Base-by-base conservation (phyloP, 35 echinoderm and acorn worm genomes). In the Strongylocentrotus purpuratus region DNA sequence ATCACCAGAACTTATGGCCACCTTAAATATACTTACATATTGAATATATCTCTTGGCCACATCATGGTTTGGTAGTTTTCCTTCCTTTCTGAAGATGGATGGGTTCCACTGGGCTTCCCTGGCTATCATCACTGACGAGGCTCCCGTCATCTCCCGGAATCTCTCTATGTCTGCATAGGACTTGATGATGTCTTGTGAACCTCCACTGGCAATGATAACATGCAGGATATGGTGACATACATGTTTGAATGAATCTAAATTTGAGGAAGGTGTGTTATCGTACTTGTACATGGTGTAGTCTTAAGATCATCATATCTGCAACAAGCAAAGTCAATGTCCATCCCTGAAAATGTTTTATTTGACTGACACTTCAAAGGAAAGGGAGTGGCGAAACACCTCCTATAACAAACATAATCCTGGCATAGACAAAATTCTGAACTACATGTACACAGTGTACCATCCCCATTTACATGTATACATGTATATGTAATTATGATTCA, bases 61-160 rank as follows among this genome's bases (percentile, higher is more conserved):
- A 33, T 95, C 94, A 0, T 95, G 92, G 35, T 88, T 85, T 3
- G 96, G 94, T 35, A 88, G 92, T 86, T 94, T 97, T 33, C 98
- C 98, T 88, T 99, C 96, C 85, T 90, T 97, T 78, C 98, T 86
- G 94, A 99, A 99, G 87, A 99, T 97, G 47, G 98, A 99, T 5
- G 93, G 92, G 60, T 99, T 97, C 98, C 98, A 99, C 70, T 99
- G 98, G 20, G 98, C 98, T 87, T 99, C 98, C 48, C 98, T 95
- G 78, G 98, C 98, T 31, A 99, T 96, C 98, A 99, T 99, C 28
- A 99, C 96, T 10, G 98, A 99, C 3, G 98, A 97, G 5, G 97
- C 93, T 88, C 92, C 95, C 1, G 95, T 97, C 70, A 92, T 31
- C 35, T 95, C 20, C 7, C 78, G 60, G 87, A 99, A 99, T n/a